Conservation (phyloP, 1,140 invertebrate genomes). For the Heliconius nattereri region DNA sequence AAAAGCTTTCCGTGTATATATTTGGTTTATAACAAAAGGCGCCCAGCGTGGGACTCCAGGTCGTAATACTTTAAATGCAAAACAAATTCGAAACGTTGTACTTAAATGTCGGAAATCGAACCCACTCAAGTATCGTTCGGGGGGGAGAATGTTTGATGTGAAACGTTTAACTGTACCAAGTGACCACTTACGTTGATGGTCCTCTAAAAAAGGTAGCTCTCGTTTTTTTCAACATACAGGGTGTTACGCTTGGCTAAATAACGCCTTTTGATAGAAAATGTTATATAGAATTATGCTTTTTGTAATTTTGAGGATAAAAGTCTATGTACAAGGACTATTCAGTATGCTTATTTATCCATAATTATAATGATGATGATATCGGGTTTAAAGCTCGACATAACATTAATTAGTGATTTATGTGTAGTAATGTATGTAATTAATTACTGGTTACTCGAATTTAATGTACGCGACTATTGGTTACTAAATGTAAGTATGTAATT, state of each 20-base stretch:
- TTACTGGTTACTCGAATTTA: too few relatives aligned
- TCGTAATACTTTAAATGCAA: constrained; percentile 15
- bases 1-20: too few relatives aligned
- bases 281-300: constrained; percentile 15
- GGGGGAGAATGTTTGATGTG: constrained; percentile 39
- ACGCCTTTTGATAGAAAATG: constrained; percentile 18
- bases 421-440: background rate
- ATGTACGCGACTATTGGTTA: too few relatives aligned
- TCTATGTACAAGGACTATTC: background rate
- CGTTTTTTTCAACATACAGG: constrained; percentile 33
- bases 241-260: constrained; percentile 28
- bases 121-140: constrained; percentile 28
- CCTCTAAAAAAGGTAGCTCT: constrained; percentile 33
- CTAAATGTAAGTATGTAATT: too few relatives aligned
- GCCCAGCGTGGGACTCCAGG: constrained; percentile 8
- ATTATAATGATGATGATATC: background rate
- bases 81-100: constrained; percentile 18
- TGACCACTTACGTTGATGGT: constrained; percentile 37
- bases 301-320: background rate
- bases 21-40: constrained; percentile 4
- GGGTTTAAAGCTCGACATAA: background rate
- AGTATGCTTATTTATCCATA: background rate
- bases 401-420: background rate
- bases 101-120: constrained; percentile 35
- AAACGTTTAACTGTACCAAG: constrained; percentile 36